phyloP scores from a whole-genome alignment of 2,888 invertebrate genomes.

The Antheraea yamamai region DNA sequence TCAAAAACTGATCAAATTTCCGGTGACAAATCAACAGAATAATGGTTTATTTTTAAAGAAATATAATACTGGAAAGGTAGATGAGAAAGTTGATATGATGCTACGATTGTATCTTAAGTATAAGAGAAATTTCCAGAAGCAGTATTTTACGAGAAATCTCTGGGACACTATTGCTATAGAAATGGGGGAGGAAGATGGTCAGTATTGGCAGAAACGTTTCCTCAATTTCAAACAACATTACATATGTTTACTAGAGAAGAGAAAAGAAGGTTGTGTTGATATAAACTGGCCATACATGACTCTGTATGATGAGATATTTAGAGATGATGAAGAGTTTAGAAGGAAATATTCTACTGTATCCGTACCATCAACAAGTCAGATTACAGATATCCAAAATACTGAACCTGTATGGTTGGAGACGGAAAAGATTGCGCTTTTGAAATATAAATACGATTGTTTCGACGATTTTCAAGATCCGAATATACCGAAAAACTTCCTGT shows the following conservation, averaged over 20 bases:
- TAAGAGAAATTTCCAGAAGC: conserved; percentile 53
- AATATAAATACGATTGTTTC: conserved; percentile 70
- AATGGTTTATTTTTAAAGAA: conserved; percentile 49
- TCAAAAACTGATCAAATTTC: conserved; percentile 10
- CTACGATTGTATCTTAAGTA: conserved; percentile 61
- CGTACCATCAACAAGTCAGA: conserved; percentile 22
- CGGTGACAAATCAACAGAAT: conserved; percentile 21
- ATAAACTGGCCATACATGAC: conserved; percentile 69
- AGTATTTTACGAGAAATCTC: conserved; percentile 54
- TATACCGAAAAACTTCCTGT: conserved; percentile 68
- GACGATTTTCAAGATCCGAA: conserved; percentile 68
- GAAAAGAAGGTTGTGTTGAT: conserved; percentile 44
- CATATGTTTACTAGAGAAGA: conserved; percentile 57
- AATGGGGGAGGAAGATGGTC: conserved; percentile 61
- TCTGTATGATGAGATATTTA: conserved; percentile 65
- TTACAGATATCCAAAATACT: conserved; percentile 21
- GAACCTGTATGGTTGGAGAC: conserved; percentile 55
- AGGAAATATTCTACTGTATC: conserved; percentile 44
- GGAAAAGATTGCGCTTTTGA: conserved; percentile 63
- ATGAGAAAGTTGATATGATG: conserved; percentile 64
- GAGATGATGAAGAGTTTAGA: conserved; percentile 59
- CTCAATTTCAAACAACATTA: conserved; percentile 73
- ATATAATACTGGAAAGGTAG: conserved; percentile 36
- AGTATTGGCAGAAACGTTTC: conserved; percentile 72
- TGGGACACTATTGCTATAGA: conserved; percentile 69